phyloP scores from a whole-genome alignment of 2,888 invertebrate species.

The Tipula helvola region DNA sequence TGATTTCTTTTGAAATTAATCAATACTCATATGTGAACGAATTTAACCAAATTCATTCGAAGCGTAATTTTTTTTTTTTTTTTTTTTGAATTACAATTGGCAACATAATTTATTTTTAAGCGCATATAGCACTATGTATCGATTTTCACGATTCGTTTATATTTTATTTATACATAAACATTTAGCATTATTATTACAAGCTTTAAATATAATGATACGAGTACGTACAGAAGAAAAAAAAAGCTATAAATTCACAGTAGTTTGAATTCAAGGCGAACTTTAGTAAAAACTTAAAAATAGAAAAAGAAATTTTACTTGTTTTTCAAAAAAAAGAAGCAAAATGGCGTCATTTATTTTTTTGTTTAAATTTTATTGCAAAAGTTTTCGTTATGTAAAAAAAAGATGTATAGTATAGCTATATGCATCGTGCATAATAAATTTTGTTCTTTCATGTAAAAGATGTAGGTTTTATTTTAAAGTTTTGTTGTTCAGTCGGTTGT shows the following conservation, averaged over 20 bases:
- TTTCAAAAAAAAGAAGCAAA: background rate
- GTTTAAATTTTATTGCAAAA: background rate
- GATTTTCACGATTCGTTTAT: background rate
- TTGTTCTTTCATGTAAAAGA: background rate
- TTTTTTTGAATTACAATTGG: background rate
- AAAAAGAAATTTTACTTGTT: slow-evolving; percentile 4
- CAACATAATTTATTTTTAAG: background rate
- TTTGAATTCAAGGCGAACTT: background rate
- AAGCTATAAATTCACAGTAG: background rate
- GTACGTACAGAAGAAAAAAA: background rate
- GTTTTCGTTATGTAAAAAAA: background rate
- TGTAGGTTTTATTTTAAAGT: background rate
- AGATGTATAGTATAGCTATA: background rate
- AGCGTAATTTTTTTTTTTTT: background rate
- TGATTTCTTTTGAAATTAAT: background rate
- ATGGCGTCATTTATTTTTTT: background rate
- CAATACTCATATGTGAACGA: background rate
- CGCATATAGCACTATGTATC: background rate
- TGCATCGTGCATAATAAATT: background rate
- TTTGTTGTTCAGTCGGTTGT: background rate
- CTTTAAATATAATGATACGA: background rate
- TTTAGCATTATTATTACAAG: background rate
- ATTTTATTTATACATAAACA: background rate
- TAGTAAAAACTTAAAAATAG: background rate
- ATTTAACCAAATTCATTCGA: background rate